phyloP scores from a whole-genome alignment of 2,797 vertebrate species.

The Fratercula arctica region DNA sequence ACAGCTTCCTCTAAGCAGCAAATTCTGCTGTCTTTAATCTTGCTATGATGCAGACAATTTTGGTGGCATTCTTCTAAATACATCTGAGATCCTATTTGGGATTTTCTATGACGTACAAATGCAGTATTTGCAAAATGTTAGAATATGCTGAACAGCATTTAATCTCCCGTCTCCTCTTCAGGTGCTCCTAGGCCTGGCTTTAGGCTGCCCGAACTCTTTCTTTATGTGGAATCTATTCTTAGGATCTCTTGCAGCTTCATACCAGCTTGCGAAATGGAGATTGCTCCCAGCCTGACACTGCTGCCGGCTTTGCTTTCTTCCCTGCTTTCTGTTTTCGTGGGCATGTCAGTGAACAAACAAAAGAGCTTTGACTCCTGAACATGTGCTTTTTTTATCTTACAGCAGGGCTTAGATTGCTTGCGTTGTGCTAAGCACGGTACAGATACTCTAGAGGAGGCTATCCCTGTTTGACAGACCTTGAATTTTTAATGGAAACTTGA shows the following conservation, averaged over 20 bases:
- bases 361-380: constrained; percentile 12
- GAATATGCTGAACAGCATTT: not conserved
- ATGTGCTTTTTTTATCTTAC: not conserved
- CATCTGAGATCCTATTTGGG: not conserved
- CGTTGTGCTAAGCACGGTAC: not conserved
- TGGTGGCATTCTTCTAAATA: not conserved
- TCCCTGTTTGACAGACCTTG: not conserved
- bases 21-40: not conserved
- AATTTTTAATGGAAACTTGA: not conserved
- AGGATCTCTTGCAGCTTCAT: not conserved
- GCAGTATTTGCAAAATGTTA: not conserved
- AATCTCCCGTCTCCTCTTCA: not conserved
- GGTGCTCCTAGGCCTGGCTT: not conserved
- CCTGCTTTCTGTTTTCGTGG: not conserved
- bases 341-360: not conserved
- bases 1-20: not conserved
- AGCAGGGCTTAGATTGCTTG: not conserved
- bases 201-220: not conserved
- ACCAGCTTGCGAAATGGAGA: not conserved
- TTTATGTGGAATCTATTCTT: not conserved
- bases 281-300: not conserved
- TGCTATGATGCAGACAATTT: not conserved
- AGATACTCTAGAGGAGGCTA: not conserved
- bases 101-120: not conserved
- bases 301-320: not conserved